Evolutionary conservation across 1,140 invertebrate species (phyloP).

Genomic region (Helicoverpa armigera): DNA sequence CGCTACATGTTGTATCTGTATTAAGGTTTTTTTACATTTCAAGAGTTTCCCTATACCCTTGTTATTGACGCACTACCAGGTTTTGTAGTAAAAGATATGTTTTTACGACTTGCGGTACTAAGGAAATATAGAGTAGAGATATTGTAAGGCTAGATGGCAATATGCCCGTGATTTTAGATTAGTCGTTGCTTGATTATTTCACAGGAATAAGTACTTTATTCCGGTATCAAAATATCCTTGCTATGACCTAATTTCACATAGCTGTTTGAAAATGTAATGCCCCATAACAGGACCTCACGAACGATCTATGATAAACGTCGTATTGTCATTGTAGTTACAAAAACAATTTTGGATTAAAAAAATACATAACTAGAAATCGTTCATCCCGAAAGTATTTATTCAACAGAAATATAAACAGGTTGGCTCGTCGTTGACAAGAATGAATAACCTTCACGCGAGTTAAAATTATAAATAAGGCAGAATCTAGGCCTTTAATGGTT

Average conservation of each 20-base stretch:
- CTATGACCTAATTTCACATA: too few species aligned
- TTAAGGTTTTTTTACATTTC: slow-evolving; percentile 57
- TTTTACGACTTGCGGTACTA: neutral
- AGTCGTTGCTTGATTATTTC: too few species aligned
- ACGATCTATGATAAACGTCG: neutral
- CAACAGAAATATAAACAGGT: slow-evolving; percentile 37
- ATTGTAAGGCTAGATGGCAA: neutral
- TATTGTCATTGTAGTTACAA: too few species aligned
- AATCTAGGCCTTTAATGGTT: slow-evolving; percentile 14
- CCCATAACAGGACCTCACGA: neutral
- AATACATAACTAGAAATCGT: neutral
- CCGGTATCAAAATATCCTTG: too few species aligned
- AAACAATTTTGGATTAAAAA: too few species aligned
- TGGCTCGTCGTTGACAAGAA: slow-evolving; percentile 53
- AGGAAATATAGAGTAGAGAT: too few species aligned
- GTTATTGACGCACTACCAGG: slow-evolving; percentile 41
- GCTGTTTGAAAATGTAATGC: neutral
- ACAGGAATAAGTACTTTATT: too few species aligned
- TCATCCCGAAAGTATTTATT: slow-evolving; percentile 1
- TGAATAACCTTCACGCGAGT: slow-evolving; percentile 18
- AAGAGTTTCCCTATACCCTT: slow-evolving; percentile 16
- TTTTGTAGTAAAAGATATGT: neutral
- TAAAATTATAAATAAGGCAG: slow-evolving; percentile 17
- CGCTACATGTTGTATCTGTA: slow-evolving; percentile 56
- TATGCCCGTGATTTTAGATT: too few species aligned